These are phyloP conservation scores for Archips crataeganus DNA, from an alignment of 2,888 invertebrate species.

Conservation along the genomic window DNA sequence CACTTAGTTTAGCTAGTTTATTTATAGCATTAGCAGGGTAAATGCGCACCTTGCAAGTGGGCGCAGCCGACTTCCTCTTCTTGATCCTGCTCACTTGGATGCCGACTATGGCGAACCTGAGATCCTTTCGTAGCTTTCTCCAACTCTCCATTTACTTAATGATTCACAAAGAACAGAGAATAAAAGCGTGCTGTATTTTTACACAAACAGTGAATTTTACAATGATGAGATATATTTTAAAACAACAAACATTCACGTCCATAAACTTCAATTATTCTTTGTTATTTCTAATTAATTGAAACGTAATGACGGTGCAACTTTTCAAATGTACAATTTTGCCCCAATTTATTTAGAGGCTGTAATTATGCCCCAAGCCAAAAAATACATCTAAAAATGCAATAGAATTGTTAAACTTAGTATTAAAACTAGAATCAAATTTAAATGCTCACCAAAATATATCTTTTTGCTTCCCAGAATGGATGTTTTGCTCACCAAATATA, in stretches of 20 bases:
- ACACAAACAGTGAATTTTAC: too few species aligned
- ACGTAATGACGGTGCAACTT: neutral
- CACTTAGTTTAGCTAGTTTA: too few species aligned
- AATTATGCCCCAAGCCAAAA: neutral
- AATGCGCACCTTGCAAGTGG: conserved; percentile 59
- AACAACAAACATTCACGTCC: neutral
- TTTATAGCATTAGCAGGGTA: neutral
- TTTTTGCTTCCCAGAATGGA: too few species aligned
- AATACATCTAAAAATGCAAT: neutral
- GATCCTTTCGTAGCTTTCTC: conserved; percentile 48
- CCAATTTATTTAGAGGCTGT: neutral
- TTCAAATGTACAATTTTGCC: neutral
- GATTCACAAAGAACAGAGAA: conserved; percentile 1
- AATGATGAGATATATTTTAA: neutral
- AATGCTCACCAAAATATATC: too few species aligned
- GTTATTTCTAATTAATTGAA: too few species aligned
- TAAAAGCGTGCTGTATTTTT: neutral
- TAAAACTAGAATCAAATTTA: too few species aligned
- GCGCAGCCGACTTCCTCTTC: conserved; percentile 47
- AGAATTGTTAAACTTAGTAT: neutral
- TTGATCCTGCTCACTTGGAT: conserved; percentile 59
- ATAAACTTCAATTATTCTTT: too few species aligned
- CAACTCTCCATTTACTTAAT: conserved; percentile 52
- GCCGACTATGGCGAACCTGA: conserved; percentile 63
- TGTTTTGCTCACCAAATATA: too few species aligned